These are phyloP conservation scores for Nemopilema nomurai DNA, from an alignment of 30 jellyfish, hydroid and myxozoan genomes.

Conservation along the genomic window DNA sequence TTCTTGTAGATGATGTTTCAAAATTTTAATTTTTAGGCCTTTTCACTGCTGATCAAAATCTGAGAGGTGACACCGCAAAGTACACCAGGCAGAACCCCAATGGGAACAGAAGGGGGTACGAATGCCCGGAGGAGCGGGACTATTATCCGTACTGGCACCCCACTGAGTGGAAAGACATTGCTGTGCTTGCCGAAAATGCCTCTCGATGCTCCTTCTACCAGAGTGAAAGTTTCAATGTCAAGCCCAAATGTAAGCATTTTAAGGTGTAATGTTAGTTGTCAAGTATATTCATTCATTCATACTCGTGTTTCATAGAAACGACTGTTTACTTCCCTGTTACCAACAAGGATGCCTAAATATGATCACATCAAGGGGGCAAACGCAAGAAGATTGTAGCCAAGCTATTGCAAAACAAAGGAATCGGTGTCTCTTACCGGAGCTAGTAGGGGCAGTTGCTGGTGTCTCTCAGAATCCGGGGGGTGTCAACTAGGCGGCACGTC, in stretches of 20 bases:
- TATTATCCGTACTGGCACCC: constrained; percentile 80
- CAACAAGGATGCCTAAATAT: too few species aligned
- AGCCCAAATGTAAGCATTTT: constrained; percentile 63
- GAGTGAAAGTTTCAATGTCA: constrained; percentile 82
- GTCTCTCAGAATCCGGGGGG: too few species aligned
- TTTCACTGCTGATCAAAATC: constrained; percentile 85
- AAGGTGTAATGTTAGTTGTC: not conserved
- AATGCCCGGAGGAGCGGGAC: constrained; percentile 83
- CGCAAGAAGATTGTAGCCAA: too few species aligned
- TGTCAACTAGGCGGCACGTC: too few species aligned
- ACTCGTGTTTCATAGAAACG: too few species aligned
- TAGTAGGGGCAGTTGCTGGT: too few species aligned
- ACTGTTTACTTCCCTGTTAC: too few species aligned
- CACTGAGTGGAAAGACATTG: constrained; percentile 83
- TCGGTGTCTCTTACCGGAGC: too few species aligned
- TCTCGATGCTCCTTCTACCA: constrained; percentile 72
- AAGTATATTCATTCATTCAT: too few species aligned
- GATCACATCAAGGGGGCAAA: too few species aligned
- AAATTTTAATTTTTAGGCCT: constrained; percentile 56
- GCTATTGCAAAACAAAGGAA: too few species aligned
- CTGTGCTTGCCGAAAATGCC: constrained; percentile 79
- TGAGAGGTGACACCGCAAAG: constrained; percentile 43
- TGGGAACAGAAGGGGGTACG: constrained; percentile 71
- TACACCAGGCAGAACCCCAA: constrained; percentile 73
- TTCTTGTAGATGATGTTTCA: not conserved